phyloP scores from a whole-genome alignment of 2,888 invertebrate genomes.

The Thymelicus lineola region DNA sequence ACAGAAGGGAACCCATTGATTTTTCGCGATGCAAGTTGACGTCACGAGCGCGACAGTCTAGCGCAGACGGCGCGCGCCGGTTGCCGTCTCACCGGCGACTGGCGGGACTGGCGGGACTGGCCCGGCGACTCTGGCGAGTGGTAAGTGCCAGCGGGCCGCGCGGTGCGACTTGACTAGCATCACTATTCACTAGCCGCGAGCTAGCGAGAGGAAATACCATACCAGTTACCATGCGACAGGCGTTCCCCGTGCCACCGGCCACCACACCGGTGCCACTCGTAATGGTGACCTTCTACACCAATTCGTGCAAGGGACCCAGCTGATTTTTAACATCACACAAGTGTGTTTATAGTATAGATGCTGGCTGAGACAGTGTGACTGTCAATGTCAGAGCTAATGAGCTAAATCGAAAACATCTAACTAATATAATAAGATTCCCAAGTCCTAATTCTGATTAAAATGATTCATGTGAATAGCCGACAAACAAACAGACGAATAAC shows the following conservation, averaged over 20 bases:
- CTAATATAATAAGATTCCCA: too few species aligned
- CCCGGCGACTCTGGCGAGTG: slow-evolving; percentile 30
- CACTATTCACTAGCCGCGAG: slow-evolving; percentile 11
- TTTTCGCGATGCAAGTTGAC: slow-evolving; percentile 79
- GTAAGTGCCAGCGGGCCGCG: slow-evolving; percentile 46
- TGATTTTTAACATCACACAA: slow-evolving; percentile 52
- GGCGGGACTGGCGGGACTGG: slow-evolving; percentile 45
- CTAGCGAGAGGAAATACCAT: slow-evolving; percentile 71
- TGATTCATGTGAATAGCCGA: too few species aligned
- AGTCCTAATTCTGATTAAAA: too few species aligned
- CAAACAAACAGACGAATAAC: too few species aligned
- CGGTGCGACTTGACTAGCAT: slow-evolving; percentile 39
- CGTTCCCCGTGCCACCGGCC: slow-evolving; percentile 70
- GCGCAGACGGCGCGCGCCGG: slow-evolving; percentile 77
- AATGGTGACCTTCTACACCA: slow-evolving; percentile 73
- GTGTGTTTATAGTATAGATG: not conserved
- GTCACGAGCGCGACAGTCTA: slow-evolving; percentile 70
- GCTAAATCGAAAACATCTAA: too few species aligned
- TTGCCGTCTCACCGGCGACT: slow-evolving; percentile 78
- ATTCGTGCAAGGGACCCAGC: slow-evolving; percentile 63
- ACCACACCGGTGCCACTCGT: slow-evolving; percentile 57
- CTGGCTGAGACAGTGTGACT: not conserved
- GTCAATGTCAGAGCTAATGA: not conserved
- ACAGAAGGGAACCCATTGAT: slow-evolving; percentile 77
- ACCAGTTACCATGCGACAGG: slow-evolving; percentile 78